Conservation (phyloP, 2,797 vertebrate species). For the Lepus townsendii region DNA sequence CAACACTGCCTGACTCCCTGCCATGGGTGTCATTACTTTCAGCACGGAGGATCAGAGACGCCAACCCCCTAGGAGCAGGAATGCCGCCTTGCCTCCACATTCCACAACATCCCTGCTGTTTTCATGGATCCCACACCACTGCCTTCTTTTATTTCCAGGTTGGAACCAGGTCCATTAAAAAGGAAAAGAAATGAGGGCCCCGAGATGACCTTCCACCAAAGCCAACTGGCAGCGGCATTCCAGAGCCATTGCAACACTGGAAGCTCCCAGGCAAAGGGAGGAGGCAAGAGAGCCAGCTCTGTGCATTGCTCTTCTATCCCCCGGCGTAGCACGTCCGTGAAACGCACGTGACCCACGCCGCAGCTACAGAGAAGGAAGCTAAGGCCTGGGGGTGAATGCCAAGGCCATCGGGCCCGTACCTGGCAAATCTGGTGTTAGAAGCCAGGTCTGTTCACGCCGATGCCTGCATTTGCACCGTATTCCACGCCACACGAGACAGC, state of each 20-base stretch:
- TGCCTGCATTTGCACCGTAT: accelerated
- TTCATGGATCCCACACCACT: background rate
- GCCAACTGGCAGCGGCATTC: background rate
- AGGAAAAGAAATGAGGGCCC: background rate
- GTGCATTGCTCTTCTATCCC: background rate
- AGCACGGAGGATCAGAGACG: background rate
- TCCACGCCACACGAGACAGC: background rate
- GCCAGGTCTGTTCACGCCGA: background rate
- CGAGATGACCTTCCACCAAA: background rate
- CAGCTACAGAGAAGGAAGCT: background rate
- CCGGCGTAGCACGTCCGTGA: background rate
- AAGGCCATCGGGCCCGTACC: background rate
- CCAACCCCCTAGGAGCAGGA: background rate
- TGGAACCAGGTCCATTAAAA: background rate
- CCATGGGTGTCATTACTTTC: background rate
- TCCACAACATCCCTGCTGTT: background rate
- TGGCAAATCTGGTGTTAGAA: background rate
- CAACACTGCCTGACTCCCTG: background rate
- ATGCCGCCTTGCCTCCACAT: too few relatives aligned
- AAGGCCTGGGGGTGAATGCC: background rate
- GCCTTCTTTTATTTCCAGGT: constrained; percentile 16
- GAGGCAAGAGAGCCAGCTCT: background rate
- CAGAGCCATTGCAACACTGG: background rate
- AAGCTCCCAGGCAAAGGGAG: background rate
- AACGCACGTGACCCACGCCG: too few relatives aligned